These are phyloP conservation scores for Falco cherrug DNA, from an alignment of 2,797 vertebrate species.

Conservation along the genomic window DNA sequence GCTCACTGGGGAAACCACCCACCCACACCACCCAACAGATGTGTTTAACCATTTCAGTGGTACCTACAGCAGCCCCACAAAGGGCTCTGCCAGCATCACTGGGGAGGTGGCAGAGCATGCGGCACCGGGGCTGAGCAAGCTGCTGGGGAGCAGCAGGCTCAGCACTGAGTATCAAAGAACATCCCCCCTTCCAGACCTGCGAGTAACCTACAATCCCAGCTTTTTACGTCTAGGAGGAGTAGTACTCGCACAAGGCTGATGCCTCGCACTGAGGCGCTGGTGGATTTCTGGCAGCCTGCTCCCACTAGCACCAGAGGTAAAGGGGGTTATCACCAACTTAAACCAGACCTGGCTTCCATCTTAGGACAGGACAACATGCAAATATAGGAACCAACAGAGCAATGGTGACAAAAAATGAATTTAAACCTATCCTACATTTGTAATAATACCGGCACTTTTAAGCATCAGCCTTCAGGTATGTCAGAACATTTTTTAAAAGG, in stretches of 20 bases:
- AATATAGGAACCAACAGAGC: background rate
- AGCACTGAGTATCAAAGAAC: fast-evolving
- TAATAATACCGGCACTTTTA: background rate
- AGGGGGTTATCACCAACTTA: background rate
- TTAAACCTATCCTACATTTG: background rate
- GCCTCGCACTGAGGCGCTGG: background rate
- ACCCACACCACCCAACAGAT: fast-evolving
- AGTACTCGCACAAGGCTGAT: background rate
- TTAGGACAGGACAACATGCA: background rate
- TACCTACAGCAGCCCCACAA: background rate
- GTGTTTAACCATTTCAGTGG: background rate
- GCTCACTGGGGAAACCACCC: no score
- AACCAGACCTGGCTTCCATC: background rate
- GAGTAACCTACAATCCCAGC: background rate
- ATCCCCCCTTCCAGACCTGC: background rate
- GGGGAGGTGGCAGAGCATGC: fast-evolving
- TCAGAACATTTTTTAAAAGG: background rate
- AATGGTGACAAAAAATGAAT: background rate
- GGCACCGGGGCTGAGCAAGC: background rate
- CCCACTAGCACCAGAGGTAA: background rate
- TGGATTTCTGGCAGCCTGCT: background rate
- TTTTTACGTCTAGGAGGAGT: background rate
- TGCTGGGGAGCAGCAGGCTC: background rate
- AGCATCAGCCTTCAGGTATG: background rate
- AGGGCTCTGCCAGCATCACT: background rate